phyloP scores from a whole-genome alignment of 2,113 vertebrate species.

The Melanostigma gelatinosum region DNA sequence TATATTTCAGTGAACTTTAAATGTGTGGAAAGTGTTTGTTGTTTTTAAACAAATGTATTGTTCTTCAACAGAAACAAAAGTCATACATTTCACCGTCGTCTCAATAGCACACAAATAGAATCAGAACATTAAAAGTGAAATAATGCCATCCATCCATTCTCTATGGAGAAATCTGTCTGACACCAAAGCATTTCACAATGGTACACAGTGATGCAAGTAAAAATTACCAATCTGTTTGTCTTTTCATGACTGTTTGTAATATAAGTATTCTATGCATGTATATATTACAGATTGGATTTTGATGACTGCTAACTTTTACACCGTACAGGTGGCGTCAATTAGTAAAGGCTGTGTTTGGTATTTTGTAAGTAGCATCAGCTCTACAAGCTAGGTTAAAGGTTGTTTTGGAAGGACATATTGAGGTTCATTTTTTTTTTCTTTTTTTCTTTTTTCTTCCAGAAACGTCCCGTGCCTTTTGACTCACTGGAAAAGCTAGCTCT shows the following conservation, averaged over 20 bases:
- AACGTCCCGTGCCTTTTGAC: constrained; percentile 80
- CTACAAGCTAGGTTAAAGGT: not conserved
- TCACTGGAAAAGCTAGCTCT: constrained; percentile 66
- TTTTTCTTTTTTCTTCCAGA: constrained; percentile 68
- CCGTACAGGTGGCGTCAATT: not conserved
- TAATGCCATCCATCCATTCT: too few relatives aligned
- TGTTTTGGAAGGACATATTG: not conserved
- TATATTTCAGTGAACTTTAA: not conserved
- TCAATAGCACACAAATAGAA: too few relatives aligned
- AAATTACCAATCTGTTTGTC: too few relatives aligned
- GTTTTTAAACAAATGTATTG: too few relatives aligned
- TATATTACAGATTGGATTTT: not conserved
- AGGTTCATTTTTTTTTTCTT: not conserved
- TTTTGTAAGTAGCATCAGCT: constrained; percentile 3
- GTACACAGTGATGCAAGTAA: not conserved
- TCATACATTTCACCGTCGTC: too few relatives aligned
- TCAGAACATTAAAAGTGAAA: too few relatives aligned
- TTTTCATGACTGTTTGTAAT: not conserved
- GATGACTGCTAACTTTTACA: not conserved
- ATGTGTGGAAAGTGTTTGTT: not conserved
- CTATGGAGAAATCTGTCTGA: too few relatives aligned
- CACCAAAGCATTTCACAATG: not conserved
- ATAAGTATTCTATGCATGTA: not conserved
- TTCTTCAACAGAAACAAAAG: too few relatives aligned
- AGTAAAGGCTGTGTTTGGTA: too few relatives aligned